Conservation (phyloP, 2,888 invertebrate genomes). For the Listrodromus nycthemerus region DNA sequence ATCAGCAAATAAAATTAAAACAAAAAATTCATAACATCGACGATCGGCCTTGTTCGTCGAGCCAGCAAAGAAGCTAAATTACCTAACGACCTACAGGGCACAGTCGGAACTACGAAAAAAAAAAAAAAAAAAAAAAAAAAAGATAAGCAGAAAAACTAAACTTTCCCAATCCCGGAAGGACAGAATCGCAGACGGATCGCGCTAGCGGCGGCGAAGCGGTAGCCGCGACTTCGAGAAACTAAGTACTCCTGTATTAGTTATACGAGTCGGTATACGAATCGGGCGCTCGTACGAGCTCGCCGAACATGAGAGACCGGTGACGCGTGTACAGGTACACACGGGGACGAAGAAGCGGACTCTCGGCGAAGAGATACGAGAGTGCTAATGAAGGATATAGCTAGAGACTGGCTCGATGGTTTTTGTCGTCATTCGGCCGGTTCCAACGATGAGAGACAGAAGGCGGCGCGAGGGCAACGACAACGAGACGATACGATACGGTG, state of each 20-base stretch:
- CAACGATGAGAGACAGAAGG: conserved; percentile 27
- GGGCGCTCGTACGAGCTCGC: conserved; percentile 14
- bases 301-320: conserved; percentile 40
- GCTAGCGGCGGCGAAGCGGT: neutral
- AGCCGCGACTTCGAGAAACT: conserved; percentile 11
- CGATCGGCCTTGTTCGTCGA: neutral
- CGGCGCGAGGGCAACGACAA: conserved; percentile 53
- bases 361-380: conserved; percentile 79
- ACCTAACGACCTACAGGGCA: conserved; percentile 6
- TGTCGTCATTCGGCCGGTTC: conserved; percentile 58
- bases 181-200: conserved; percentile 12
- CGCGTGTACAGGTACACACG: conserved; percentile 37
- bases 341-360: conserved; percentile 69
- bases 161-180: conserved; percentile 57
- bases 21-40: neutral
- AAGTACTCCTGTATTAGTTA: conserved; percentile 30
- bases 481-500: conserved; percentile 37
- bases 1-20: neutral
- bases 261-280: conserved; percentile 33
- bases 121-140: conserved; percentile 30
- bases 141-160: conserved; percentile 34
- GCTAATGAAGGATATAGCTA: conserved; percentile 81
- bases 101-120: neutral
- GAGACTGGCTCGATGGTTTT: conserved; percentile 71
- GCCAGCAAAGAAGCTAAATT: neutral